Base-by-base conservation (phyloP, 2,888 invertebrate species). In the Malthinus flaveolus region DNA sequence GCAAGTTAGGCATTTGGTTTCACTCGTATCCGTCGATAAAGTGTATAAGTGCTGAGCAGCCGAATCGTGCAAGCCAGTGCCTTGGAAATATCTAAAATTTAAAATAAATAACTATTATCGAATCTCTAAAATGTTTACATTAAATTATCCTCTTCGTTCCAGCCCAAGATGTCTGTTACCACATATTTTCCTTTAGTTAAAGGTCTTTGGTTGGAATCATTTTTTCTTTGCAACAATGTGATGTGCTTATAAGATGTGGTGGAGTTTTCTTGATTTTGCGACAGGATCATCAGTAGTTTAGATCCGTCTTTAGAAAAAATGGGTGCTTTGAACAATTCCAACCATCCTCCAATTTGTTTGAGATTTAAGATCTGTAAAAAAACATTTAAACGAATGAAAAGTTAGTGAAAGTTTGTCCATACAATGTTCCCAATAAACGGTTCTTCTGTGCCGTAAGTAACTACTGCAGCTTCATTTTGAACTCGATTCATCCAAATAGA, bases 401-500 rank as follows among this genome's bases (percentile, higher is more conserved):
- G 23, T 45, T 5, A 12, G 36, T 13, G 13, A 7, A 4, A 4
- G 3, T 36, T 37, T n/a, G 5, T 7, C 50, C 57, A 56, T 63
- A 68, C 66, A 46, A 63, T 62, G 45, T 62, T 55, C 12, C 56
- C 54, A 9, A 54, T 39, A 37, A 59, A 52, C 12, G 64, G 59
- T 11, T 52, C 55, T 8, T 34, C 42, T 34, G 67, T 62, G 13
- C 68, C 66, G 42, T 79, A 79, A 9, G 73, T 62, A 3, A 74
- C 66, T 37, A 79, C 71, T 9, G 67, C 66, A 0, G 88, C 86
- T 51, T 83, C 79, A 71, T 94, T 95, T 78, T 97, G 97, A 23
- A 90, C 87, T 51, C 97, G 83, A 78, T 95, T 93, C 79, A 94
- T 88, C 94, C 95, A 97, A 59, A 92, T 86, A 9, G 95, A 84